These are phyloP conservation scores for Gonioctena quinquepunctata DNA, from an alignment of 1,140 invertebrate species.

Conservation along the genomic window DNA sequence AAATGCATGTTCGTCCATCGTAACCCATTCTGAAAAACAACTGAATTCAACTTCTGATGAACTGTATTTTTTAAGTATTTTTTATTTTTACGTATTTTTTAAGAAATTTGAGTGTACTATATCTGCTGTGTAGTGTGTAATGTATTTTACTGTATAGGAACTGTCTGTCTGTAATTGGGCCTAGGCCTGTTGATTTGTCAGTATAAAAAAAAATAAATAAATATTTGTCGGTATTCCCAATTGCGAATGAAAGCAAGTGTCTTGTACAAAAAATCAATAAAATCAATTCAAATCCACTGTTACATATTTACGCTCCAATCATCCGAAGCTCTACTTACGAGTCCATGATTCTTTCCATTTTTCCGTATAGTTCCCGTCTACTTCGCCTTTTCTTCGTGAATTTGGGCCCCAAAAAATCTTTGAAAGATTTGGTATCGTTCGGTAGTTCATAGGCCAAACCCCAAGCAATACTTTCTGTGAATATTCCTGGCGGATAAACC, in stretches of 20 bases:
- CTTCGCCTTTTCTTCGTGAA: slow-evolving; percentile 56
- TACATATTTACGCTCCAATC: background rate
- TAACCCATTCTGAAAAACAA: slow-evolving; percentile 38
- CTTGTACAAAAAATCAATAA: too few species aligned
- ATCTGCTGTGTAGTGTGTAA: too few species aligned
- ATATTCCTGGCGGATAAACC: slow-evolving; percentile 59
- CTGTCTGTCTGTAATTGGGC: too few species aligned
- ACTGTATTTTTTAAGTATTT: too few species aligned
- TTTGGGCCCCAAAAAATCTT: slow-evolving; percentile 51
- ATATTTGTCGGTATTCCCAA: too few species aligned
- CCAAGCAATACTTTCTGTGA: slow-evolving; percentile 74
- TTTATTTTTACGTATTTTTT: too few species aligned
- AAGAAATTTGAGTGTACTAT: too few species aligned
- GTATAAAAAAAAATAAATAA: background rate
- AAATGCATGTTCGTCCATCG: slow-evolving; percentile 58
- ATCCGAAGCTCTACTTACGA: too few species aligned
- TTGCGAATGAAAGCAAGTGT: too few species aligned
- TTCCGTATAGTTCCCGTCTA: slow-evolving; percentile 66
- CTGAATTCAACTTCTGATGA: background rate
- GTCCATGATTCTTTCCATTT: slow-evolving; percentile 70
- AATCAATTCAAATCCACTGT: too few species aligned
- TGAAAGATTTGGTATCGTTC: slow-evolving; percentile 64
- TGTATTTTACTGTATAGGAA: too few species aligned
- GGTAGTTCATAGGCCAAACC: slow-evolving; percentile 77
- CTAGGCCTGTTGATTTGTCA: too few species aligned